Base-by-base conservation (phyloP, 2,888 invertebrate species). In the Tetranychus truncatus region DNA sequence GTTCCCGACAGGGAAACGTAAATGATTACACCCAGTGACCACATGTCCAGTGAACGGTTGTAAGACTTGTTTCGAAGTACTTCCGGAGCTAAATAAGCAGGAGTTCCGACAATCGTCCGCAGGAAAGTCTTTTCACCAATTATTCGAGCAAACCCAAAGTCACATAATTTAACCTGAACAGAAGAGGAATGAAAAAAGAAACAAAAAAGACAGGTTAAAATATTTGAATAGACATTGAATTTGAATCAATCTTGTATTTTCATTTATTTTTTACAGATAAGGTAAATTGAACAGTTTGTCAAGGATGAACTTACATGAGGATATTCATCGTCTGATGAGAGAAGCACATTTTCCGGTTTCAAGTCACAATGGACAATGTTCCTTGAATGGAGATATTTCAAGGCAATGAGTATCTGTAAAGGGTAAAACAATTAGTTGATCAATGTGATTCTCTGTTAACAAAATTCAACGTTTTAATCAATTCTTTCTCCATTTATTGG, bases 21-120 rank as follows among this genome's bases (percentile, higher is more conserved):
- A 78, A 99, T 90, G 80, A 99, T 97, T 1, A 99, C 99, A 46
- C 99, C 99, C 73, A 97, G 96, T 81, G 95, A 95, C 99, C 97
- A 99, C 97, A 99, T 99, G 84, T 99, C 99, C 81, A 99, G 85
- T 0, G 96, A 96, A 3, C 97, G 88, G 84, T 99, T 99, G 85
- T 99, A 99, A 46, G 97, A 96, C 84, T 97, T 97, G 85, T 97
- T 96, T 79, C 96, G 88, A 67, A 99, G 86, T 11, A 99, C 97
- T 84, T 99, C 96, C 0, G 99, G 99, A 21, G 99, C 97, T 77
- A 99, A 86, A 84, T 99, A 99, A 0, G 99, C 99, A 1, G 99
- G 99, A 0, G 99, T 99, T 24, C 99, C 99, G 65, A 99, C 99
- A 20, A 99, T 96, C 73, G 95, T 95, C 79, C 96, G 81, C 6